Conservation (phyloP, 2,113 vertebrate species). For the Seriola rivoliana region DNA sequence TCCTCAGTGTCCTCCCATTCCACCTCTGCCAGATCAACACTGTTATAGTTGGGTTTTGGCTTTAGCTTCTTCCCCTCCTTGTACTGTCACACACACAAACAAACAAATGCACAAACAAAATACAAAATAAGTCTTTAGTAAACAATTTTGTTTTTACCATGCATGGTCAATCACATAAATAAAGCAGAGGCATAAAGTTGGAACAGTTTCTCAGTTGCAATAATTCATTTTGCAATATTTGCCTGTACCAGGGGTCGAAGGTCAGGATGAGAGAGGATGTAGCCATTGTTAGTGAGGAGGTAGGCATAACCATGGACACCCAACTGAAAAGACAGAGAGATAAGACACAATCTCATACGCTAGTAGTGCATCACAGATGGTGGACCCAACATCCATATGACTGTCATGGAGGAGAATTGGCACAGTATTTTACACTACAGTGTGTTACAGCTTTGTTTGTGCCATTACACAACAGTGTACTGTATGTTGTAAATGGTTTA, state of each 20-base stretch:
- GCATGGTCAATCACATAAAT: not conserved
- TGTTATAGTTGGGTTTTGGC: slow-evolving; percentile 97
- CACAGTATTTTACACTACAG: not conserved
- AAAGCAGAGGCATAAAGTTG: not conserved
- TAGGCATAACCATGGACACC: slow-evolving; percentile 96
- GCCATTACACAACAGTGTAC: not conserved
- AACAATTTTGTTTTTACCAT: not conserved
- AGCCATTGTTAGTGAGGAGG: slow-evolving; percentile 95
- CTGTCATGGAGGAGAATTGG: not conserved
- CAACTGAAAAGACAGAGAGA: slow-evolving; percentile 82
- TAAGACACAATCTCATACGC: not conserved
- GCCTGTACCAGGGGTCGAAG: slow-evolving; percentile 92
- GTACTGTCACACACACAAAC: slow-evolving; percentile 84
- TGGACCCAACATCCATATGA: not conserved
- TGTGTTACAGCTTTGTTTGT: not conserved
- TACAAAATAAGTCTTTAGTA: not conserved
- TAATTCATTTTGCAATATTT: not conserved
- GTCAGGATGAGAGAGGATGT: slow-evolving; percentile 97
- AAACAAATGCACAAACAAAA: slow-evolving; percentile 1
- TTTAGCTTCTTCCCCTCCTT: slow-evolving; percentile 94
- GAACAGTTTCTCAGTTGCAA: not conserved
- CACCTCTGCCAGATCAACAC: slow-evolving; percentile 94
- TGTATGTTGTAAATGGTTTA: slow-evolving; percentile 53
- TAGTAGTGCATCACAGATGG: not conserved
- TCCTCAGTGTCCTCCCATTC: slow-evolving; percentile 95